Evolutionary conservation across 1,140 invertebrate species (phyloP).

Genomic region (Anagrus nilaparvatae): DNA sequence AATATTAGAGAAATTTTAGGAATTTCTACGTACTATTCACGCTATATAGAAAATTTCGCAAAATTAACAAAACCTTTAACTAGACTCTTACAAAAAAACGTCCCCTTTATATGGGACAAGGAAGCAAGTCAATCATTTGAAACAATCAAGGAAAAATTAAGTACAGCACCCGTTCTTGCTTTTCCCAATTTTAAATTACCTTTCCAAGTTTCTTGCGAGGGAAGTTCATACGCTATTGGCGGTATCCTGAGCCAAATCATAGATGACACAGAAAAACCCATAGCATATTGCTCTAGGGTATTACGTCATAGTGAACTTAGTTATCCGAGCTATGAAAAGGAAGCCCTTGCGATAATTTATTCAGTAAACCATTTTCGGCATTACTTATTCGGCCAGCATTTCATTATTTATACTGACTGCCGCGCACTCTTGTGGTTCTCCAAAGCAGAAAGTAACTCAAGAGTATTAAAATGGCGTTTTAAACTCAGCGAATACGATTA

Average conservation of each 20-base stretch:
- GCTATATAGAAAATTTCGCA: not conserved
- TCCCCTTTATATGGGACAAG: slow-evolving; percentile 26
- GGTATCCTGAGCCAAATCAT: slow-evolving; percentile 34
- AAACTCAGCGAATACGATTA: slow-evolving; percentile 29
- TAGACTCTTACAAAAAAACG: not conserved
- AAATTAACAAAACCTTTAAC: not conserved
- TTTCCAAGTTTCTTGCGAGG: slow-evolving; percentile 37
- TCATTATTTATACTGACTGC: slow-evolving; percentile 36
- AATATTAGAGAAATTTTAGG: slow-evolving; percentile 19
- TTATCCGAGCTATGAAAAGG: slow-evolving; percentile 27
- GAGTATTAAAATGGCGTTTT: slow-evolving; percentile 29
- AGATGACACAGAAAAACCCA: slow-evolving; percentile 18
- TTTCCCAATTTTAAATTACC: slow-evolving; percentile 26
- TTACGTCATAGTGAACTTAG: slow-evolving; percentile 25
- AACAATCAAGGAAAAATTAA: slow-evolving; percentile 21
- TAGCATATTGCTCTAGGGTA: slow-evolving; percentile 26
- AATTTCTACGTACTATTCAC: too few species aligned
- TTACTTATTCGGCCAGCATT: slow-evolving; percentile 31
- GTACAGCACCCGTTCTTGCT: slow-evolving; percentile 19
- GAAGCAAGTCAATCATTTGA: slow-evolving; percentile 21
- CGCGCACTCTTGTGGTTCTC: slow-evolving; percentile 29
- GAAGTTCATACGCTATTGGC: slow-evolving; percentile 31
- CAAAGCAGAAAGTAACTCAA: slow-evolving; percentile 19
- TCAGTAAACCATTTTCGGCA: slow-evolving; percentile 26
- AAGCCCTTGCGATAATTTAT: slow-evolving; percentile 31